These are phyloP conservation scores for Valencia hispanica DNA, from an alignment of 2,797 vertebrate species.

Conservation along the genomic window DNA sequence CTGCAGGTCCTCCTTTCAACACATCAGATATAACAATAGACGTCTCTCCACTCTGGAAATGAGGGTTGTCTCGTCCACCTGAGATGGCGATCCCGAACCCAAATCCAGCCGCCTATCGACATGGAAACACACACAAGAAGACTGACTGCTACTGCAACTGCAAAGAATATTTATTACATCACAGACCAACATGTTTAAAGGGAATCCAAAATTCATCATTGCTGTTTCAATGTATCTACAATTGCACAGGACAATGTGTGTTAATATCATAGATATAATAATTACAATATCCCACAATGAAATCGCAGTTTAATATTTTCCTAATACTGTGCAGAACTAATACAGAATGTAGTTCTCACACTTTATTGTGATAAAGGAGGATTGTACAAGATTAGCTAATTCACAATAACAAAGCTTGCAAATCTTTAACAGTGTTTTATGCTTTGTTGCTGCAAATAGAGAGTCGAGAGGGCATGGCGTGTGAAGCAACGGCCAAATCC, in stretches of 20 bases:
- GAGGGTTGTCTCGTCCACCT: conserved; percentile 97
- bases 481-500: conserved; percentile 58
- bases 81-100: conserved; percentile 99
- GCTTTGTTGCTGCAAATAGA: conserved; percentile 23
- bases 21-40: conserved; percentile 99
- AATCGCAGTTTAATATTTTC: background rate
- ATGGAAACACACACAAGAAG: conserved; percentile 38
- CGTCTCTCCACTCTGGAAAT: conserved; percentile 98
- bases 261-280: background rate
- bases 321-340: background rate
- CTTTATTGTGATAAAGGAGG: background rate
- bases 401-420: background rate
- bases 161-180: background rate
- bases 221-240: background rate
- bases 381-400: conserved; percentile 4
- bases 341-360: background rate
- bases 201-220: background rate
- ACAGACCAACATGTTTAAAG: too few relatives aligned
- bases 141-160: conserved; percentile 8
- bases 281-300: background rate
- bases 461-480: conserved; percentile 22
- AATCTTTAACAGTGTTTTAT: conserved; percentile 18
- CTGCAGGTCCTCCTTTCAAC: conserved; percentile 96
- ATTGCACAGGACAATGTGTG: background rate
- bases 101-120: conserved; percentile 91